Evolutionary conservation across 2,797 vertebrate species (phyloP), one percentile per base, ranked within the genome.

Genomic region (Gadopsis marmoratus): DNA sequence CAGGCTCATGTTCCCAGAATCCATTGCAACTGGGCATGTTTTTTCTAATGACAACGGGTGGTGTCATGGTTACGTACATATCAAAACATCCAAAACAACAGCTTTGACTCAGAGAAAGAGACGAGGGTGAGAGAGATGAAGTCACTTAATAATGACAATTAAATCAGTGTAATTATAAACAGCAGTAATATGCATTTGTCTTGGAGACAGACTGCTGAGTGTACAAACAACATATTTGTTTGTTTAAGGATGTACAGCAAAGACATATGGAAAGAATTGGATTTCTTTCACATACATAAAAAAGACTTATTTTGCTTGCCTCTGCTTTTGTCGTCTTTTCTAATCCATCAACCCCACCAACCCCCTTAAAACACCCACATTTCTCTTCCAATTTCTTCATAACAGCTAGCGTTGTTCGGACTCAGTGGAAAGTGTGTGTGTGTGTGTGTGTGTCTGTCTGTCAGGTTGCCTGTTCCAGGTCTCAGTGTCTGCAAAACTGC

Each of bases 41-140:
- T 88, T 82, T 84, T 88, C 82, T 87, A 90, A 91, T 91, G 91
- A 91, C 84, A 88, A 78, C 88, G 90, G 89, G 88, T 51, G 91
- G 91, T 77, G 90, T 90, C 93, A 92, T 92, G 91, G 92, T 93
- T 91, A 92, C 91, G 86, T 89, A 91, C 73, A 85, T 91, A 92
- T 92, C 86, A 90, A 92, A 92, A 93, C 91, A 91, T 88, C 79
- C 85, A 88, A 82, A 88, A 88, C 86, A 90, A 90, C 84, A 71
- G 67, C 79, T 87, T 77, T 69, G 54, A 83, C 79, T 81, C 65
- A 58, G 58, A 54, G 75, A 69, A 56, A 58, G 54, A 76, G 73
- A 76, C 45, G 55, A 60, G 67, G 71, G 45, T 62, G 66, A 75
- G 68, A 78, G 74, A 79, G 81, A 89, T 89, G 86, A 91, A 89